A percentile compares a stretch with the other conserved stretches of the same genome.
phyloP scores from a whole-genome alignment of 2,888 invertebrate species.

The Schizotus pectinicornis region DNA sequence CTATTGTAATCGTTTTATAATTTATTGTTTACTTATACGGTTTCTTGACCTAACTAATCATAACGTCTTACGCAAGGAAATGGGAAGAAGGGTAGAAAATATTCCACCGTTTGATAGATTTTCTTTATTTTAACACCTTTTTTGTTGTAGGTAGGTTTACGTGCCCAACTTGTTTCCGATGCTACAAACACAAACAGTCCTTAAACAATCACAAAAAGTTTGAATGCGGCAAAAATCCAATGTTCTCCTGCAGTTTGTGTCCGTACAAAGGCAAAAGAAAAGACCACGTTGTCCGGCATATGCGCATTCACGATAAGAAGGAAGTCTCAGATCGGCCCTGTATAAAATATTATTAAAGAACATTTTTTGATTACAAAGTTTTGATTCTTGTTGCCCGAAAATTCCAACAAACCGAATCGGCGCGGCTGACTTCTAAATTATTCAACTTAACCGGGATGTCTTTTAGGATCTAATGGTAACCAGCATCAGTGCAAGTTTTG shows the following conservation, averaged over 20 bases:
- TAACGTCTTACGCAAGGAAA: too few species aligned
- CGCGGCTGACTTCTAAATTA: not conserved
- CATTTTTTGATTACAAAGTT: too few species aligned
- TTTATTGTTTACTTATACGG: not conserved
- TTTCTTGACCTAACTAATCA: too few species aligned
- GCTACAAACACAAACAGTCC: conserved; percentile 38
- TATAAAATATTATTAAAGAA: not conserved
- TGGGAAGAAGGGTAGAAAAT: too few species aligned
- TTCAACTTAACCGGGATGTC: not conserved
- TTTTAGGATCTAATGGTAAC: not conserved
- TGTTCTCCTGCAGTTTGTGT: conserved; percentile 36
- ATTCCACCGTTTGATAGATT: not conserved
- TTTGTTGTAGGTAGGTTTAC: conserved; percentile 4
- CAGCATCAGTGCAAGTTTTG: conserved; percentile 64
- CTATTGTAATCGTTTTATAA: not conserved
- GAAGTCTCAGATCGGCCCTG: not conserved
- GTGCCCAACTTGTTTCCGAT: conserved; percentile 27
- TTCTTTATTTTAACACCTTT: not conserved
- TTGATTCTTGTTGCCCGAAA: not conserved
- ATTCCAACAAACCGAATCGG: not conserved
- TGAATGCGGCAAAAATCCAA: conserved; percentile 38
- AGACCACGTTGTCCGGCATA: conserved; percentile 4
- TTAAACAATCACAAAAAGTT: conserved; percentile 35
- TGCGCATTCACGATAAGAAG: not conserved
- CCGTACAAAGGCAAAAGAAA: conserved; percentile 36